A percentile compares a stretch with the other conserved stretches of the same genome.
Evolutionary conservation across 2,888 invertebrate species (phyloP).

Genomic region (Dyspetes luteomarginatus): DNA sequence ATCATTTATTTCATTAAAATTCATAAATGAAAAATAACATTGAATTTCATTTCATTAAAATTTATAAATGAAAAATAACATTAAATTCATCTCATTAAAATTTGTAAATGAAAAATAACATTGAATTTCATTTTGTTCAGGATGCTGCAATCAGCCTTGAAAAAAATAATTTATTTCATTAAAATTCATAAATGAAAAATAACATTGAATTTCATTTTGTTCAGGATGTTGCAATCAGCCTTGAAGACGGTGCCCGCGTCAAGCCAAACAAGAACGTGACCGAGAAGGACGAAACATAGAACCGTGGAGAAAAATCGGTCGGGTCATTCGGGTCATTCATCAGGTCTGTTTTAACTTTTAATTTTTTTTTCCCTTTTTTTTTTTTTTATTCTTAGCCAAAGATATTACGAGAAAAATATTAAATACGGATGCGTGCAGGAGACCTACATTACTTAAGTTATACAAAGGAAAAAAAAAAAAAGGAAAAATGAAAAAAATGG

Average conservation of each 20-base stretch:
- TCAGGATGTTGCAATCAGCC: conserved; percentile 74
- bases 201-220: conserved; percentile 9
- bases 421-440: conserved; percentile 7
- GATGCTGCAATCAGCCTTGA: background rate
- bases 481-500: conserved; percentile 7
- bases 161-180: background rate
- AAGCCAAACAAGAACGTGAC: conserved; percentile 53
- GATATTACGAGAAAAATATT: conserved; percentile 69
- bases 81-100: background rate
- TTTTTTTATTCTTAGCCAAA: conserved; percentile 79
- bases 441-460: conserved; percentile 55
- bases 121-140: background rate
- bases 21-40: background rate
- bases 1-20: background rate
- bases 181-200: conserved; percentile 3
- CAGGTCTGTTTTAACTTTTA: conserved; percentile 67
- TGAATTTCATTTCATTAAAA: background rate
- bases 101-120: background rate
- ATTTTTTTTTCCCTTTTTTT: too few relatives aligned
- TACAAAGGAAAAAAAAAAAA: conserved; percentile 20
- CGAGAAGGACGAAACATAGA: conserved; percentile 60
- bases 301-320: conserved; percentile 29
- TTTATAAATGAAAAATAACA: conserved; percentile 1
- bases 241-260: conserved; percentile 64
- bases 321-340: conserved; percentile 50